Conservation (phyloP, 2,888 invertebrate species). For the Margaritifera margaritifera region DNA sequence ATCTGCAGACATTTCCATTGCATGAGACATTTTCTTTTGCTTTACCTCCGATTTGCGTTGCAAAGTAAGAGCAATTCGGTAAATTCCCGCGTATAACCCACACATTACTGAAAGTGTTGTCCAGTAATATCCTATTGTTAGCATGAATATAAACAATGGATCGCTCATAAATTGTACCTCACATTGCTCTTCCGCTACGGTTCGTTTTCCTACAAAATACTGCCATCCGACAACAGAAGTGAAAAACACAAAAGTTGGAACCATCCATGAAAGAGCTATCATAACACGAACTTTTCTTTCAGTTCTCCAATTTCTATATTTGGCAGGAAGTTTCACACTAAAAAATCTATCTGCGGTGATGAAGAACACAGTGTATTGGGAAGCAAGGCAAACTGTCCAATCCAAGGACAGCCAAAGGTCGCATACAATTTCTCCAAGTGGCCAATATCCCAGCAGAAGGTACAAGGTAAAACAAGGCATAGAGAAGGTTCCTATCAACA, state of each 20-base stretch:
- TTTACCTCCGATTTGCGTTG: constrained; percentile 97
- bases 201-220: constrained; percentile 94
- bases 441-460: constrained; percentile 97
- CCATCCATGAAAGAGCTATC: constrained; percentile 97
- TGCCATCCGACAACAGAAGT: constrained; percentile 99
- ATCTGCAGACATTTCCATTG: constrained; percentile 70
- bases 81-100: constrained; percentile 96
- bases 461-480: constrained; percentile 99
- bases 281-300: constrained; percentile 94
- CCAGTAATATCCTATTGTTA: constrained; percentile 98
- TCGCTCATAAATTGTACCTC: constrained; percentile 98
- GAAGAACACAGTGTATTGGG: constrained; percentile 98
- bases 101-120: constrained; percentile 95
- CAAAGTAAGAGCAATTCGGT: constrained; percentile 97
- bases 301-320: constrained; percentile 97
- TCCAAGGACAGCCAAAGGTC: constrained; percentile 99
- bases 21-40: constrained; percentile 81
- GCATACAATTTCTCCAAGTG: constrained; percentile 94
- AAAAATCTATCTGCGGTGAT: constrained; percentile 99
- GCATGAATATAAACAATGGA: constrained; percentile 95
- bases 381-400: constrained; percentile 98
- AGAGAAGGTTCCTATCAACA: constrained; percentile 97
- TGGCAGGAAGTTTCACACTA: constrained; percentile 98
- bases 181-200: constrained; percentile 89
- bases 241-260: constrained; percentile 96